These are phyloP conservation scores for Drosophila prostipennis DNA, from an alignment of 2,888 invertebrate species.

Conservation along the genomic window DNA sequence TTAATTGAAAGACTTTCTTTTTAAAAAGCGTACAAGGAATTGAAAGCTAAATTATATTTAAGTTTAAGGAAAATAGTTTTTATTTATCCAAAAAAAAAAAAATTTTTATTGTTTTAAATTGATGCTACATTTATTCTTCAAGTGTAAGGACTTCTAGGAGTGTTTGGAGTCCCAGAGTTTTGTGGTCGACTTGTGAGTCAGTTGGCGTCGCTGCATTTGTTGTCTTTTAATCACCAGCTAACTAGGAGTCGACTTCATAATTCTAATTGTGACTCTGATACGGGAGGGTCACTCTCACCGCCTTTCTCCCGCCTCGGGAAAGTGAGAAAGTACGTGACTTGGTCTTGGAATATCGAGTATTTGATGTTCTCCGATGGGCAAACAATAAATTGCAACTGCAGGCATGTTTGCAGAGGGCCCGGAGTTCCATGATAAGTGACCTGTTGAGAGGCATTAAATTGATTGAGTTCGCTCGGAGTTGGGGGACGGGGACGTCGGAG, in stretches of 20 bases:
- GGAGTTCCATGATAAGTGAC: constrained; percentile 50
- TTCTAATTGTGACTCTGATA: constrained; percentile 47
- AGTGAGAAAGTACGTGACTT: constrained; percentile 39
- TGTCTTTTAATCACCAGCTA: constrained; percentile 76
- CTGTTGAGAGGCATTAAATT: constrained; percentile 60
- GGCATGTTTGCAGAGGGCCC: constrained; percentile 48
- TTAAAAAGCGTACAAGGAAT: too few species aligned
- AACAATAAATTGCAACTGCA: constrained; percentile 78
- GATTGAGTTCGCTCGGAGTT: constrained; percentile 3
- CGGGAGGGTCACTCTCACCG: constrained; percentile 15
- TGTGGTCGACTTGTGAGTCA: constrained; percentile 60
- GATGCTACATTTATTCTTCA: too few species aligned
- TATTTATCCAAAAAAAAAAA: too few species aligned
- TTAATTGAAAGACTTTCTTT: too few species aligned
- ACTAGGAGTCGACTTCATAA: constrained; percentile 56
- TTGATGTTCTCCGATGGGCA: constrained; percentile 43
- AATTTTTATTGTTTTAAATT: too few species aligned
- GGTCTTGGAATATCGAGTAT: constrained; percentile 15
- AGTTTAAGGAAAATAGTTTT: too few species aligned
- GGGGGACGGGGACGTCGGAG: constrained; percentile 11
- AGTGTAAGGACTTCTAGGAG: constrained; percentile 11
- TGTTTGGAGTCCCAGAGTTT: constrained; percentile 28
- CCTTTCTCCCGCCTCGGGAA: not conserved
- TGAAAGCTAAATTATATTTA: too few species aligned
- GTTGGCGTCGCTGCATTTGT: constrained; percentile 62